phyloP scores from a whole-genome alignment of 1,140 invertebrate species.

The Cyclargus thomasi region DNA sequence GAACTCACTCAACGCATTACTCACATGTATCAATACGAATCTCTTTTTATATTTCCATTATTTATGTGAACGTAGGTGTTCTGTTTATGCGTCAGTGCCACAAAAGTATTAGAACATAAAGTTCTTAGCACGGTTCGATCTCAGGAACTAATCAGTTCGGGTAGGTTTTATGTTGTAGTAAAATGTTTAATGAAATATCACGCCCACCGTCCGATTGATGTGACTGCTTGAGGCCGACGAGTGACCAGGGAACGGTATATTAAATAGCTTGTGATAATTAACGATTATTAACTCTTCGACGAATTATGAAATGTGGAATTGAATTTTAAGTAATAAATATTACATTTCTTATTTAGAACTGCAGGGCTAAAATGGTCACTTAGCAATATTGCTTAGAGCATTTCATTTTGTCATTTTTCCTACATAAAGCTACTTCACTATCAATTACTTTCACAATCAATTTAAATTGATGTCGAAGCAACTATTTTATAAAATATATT shows the following conservation, averaged over 20 bases:
- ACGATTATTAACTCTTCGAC: constrained; percentile 11
- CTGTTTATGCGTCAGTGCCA: constrained; percentile 43
- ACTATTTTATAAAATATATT: too few relatives aligned
- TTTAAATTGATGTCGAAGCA: too few relatives aligned
- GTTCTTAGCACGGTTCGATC: constrained; percentile 13
- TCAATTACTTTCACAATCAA: too few relatives aligned
- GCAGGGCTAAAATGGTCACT: too few relatives aligned
- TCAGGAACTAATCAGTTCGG: constrained; percentile 56
- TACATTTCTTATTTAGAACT: too few relatives aligned
- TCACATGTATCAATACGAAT: constrained; percentile 51
- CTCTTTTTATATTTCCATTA: constrained; percentile 14
- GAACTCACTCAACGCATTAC: constrained; percentile 42
- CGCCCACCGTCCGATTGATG: constrained; percentile 61
- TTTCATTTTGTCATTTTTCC: too few relatives aligned
- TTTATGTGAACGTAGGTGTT: constrained; percentile 38
- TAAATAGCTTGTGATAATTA: constrained; percentile 4
- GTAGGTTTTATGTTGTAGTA: constrained; percentile 63
- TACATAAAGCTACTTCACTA: too few relatives aligned
- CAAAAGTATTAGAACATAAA: constrained; percentile 23
- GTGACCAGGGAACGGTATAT: background rate
- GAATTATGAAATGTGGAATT: background rate
- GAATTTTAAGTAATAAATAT: too few relatives aligned
- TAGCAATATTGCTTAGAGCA: too few relatives aligned
- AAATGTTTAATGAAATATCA: constrained; percentile 57
- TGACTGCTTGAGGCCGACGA: constrained; percentile 18